phyloP scores from a whole-genome alignment of 2,797 vertebrate genomes.

The Hoplostethus mediterraneus region DNA sequence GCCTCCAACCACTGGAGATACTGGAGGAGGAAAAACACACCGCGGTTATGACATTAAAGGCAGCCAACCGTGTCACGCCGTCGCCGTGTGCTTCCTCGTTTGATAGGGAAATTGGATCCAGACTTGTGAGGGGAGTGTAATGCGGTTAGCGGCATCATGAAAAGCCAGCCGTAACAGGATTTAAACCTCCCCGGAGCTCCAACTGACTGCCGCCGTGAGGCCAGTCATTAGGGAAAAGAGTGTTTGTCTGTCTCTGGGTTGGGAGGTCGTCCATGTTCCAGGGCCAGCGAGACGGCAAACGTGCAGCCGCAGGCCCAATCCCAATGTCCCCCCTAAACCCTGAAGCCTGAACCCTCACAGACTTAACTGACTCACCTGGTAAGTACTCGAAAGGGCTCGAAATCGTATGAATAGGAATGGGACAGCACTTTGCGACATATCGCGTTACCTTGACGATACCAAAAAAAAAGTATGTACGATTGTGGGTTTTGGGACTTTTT shows the following conservation, averaged over 20 bases:
- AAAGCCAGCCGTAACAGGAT: conserved; percentile 81
- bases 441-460: too few species aligned
- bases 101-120: conserved; percentile 80
- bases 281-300: too few species aligned
- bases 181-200: conserved; percentile 66
- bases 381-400: too few species aligned
- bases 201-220: conserved; percentile 74
- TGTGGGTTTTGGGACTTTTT: too few species aligned
- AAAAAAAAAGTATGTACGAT: too few species aligned
- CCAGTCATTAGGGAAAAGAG: conserved; percentile 71
- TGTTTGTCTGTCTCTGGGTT: conserved; percentile 29
- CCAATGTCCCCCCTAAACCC: too few species aligned
- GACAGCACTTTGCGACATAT: too few species aligned
- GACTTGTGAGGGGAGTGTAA: conserved; percentile 76
- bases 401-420: too few species aligned
- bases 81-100: conserved; percentile 61
- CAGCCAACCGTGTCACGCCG: conserved; percentile 48
- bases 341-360: too few species aligned
- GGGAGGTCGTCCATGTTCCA: background rate
- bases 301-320: too few species aligned
- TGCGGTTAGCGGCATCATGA: conserved; percentile 80
- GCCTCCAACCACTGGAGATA: conserved; percentile 55
- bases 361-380: too few species aligned
- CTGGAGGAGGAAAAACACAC: conserved; percentile 39
- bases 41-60: conserved; percentile 55